Conservation (phyloP, 2,797 vertebrate genomes). For the Pipistrellus kuhlii region DNA sequence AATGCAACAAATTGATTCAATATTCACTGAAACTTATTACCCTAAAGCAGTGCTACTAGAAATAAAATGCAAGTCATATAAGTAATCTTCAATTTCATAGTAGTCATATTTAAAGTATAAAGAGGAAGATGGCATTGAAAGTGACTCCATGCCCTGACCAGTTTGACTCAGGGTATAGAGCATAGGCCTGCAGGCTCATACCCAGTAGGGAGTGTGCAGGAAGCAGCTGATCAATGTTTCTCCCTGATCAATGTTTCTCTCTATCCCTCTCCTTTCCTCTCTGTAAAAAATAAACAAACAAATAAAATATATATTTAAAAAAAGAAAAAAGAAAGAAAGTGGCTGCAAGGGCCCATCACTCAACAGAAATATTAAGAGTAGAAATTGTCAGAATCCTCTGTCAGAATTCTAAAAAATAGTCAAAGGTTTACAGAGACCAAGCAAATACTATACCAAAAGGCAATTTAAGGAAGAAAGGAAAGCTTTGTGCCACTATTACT, state of each 20-base stretch:
- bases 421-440: neutral
- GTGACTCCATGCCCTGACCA: neutral
- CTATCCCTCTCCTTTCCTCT: too few relatives aligned
- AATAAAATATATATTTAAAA: too few relatives aligned
- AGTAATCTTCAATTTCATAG: neutral
- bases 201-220: too few relatives aligned
- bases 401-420: neutral
- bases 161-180: too few relatives aligned
- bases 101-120: neutral
- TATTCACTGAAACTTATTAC: constrained; percentile 39
- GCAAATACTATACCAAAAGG: neutral
- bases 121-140: neutral
- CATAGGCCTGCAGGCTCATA: too few relatives aligned
- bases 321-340: neutral
- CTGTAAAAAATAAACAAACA: too few relatives aligned
- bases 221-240: too few relatives aligned
- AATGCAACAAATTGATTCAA: constrained; percentile 9
- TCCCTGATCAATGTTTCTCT: too few relatives aligned
- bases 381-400: neutral
- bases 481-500: neutral
- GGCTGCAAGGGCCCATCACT: neutral
- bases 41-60: neutral
- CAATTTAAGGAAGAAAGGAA: neutral
- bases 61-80: neutral
- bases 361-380: neutral